phyloP scores from a whole-genome alignment of 1,140 invertebrate genomes.

The Procambarus virginalis region DNA sequence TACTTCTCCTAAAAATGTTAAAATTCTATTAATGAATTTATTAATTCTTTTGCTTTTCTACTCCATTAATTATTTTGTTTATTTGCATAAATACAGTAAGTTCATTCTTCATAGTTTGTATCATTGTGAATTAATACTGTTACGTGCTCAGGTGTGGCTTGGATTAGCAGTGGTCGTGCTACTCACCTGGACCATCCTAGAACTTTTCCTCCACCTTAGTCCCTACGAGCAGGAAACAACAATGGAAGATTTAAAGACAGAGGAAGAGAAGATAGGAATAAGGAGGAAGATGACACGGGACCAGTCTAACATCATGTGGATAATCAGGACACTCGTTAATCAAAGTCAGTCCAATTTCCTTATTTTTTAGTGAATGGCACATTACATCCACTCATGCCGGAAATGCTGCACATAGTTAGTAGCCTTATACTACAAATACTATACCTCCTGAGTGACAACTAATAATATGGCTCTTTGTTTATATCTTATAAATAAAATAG shows the following conservation, averaged over 20 bases:
- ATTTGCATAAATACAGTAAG: background rate
- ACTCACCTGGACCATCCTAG: conserved; percentile 33
- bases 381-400: too few species aligned
- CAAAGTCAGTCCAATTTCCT: conserved; percentile 5
- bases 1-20: too few species aligned
- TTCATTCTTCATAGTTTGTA: background rate
- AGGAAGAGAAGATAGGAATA: background rate
- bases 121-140: background rate
- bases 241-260: background rate
- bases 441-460: too few species aligned
- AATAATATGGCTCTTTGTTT: too few species aligned
- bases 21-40: too few species aligned
- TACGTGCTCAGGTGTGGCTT: conserved; percentile 36
- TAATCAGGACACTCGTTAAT: conserved; percentile 5
- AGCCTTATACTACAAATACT: too few species aligned
- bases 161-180: conserved; percentile 6
- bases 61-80: background rate
- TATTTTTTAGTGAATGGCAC: too few species aligned
- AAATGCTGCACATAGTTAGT: too few species aligned
- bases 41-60: background rate
- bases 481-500: too few species aligned
- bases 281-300: background rate
- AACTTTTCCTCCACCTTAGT: conserved; percentile 1
- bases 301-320: conserved; percentile 13
- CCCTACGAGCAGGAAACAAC: background rate